Evolutionary conservation across 2,797 vertebrate species (phyloP).

Genomic region (Sphenodon punctatus): DNA sequence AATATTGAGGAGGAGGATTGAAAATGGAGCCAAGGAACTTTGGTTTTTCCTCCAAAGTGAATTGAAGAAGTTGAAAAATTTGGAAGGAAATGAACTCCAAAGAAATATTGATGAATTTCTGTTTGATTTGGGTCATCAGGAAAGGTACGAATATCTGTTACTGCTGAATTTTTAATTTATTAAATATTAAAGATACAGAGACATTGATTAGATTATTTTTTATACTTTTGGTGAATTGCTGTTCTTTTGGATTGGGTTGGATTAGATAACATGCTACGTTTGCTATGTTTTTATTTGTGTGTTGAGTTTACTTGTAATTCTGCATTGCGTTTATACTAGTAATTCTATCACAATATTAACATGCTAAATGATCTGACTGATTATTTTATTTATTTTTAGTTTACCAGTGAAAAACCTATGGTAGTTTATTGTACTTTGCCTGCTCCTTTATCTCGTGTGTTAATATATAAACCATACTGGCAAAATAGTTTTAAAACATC

Average conservation of each 20-base stretch:
- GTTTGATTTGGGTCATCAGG: conserved; percentile 94
- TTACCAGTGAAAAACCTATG: not conserved
- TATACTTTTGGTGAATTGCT: not conserved
- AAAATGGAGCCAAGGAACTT: conserved; percentile 95
- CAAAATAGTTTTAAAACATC: not conserved
- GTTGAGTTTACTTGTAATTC: too few species aligned
- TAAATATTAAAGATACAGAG: not conserved
- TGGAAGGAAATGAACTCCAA: conserved; percentile 86
- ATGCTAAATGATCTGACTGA: too few species aligned
- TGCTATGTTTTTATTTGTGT: too few species aligned
- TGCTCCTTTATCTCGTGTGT: too few species aligned
- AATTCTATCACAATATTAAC: too few species aligned
- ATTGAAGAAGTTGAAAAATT: conserved; percentile 89
- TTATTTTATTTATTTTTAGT: not conserved
- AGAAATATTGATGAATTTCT: conserved; percentile 88
- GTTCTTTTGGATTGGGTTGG: too few species aligned
- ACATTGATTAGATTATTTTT: not conserved
- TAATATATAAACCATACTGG: too few species aligned
- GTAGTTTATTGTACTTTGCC: not conserved
- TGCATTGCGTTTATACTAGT: too few species aligned
- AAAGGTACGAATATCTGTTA: conserved; percentile 81
- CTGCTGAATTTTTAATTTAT: not conserved
- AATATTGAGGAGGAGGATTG: conserved; percentile 90
- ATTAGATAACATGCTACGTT: too few species aligned
- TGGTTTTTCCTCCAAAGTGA: conserved; percentile 98